phyloP scores from a whole-genome alignment of 2,113 vertebrate genomes.

The Dermatemys mawii region DNA sequence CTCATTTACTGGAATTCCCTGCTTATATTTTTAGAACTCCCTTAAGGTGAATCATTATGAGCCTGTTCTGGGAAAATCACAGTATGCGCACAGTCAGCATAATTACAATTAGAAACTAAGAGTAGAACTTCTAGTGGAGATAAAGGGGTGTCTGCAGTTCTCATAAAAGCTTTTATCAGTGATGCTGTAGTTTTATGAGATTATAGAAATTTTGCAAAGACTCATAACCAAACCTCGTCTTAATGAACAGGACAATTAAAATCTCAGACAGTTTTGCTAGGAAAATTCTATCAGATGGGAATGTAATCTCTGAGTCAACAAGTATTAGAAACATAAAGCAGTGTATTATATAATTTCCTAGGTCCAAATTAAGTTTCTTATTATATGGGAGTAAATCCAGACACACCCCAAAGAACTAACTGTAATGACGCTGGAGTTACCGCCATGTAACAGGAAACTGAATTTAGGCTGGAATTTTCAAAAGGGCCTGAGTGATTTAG shows the following conservation, averaged over 20 bases:
- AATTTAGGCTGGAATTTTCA: constrained; percentile 11
- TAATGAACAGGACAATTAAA: background rate
- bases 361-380: background rate
- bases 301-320: background rate
- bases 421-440: background rate
- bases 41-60: background rate
- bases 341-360: background rate
- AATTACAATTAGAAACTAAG: background rate
- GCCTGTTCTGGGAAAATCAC: background rate
- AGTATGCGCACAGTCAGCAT: background rate
- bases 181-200: background rate
- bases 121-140: background rate
- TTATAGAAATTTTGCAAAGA: background rate
- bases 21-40: background rate
- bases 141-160: background rate
- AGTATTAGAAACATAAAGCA: background rate
- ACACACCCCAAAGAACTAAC: background rate
- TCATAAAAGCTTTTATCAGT: background rate
- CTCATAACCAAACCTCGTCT: background rate
- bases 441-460: background rate
- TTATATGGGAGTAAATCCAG: background rate
- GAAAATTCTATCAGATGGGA: background rate
- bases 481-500: background rate
- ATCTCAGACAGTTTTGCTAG: background rate
- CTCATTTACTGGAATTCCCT: background rate